A percentile compares a stretch with the other conserved stretches of the same genome.
Evolutionary conservation across 2,888 invertebrate genomes (phyloP).

Genomic region (Agriopis marginaria): DNA sequence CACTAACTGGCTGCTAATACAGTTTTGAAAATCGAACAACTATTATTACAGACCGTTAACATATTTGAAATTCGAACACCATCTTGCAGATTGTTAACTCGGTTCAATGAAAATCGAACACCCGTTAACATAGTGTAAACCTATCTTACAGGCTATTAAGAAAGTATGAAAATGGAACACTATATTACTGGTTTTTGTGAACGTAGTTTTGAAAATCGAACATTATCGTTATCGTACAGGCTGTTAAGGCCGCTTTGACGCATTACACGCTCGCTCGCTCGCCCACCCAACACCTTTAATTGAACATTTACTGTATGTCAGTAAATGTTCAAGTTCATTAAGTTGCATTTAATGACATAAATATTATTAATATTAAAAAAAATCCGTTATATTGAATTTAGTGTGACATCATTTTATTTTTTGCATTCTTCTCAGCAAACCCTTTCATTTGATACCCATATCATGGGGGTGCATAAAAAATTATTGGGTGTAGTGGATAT

Average conservation of each 20-base stretch:
- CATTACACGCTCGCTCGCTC: no score
- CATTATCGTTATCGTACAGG: constrained; percentile 12
- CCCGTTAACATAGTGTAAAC: not conserved
- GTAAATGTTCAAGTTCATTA: no score
- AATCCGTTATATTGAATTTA: no score
- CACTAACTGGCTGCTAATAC: constrained; percentile 13
- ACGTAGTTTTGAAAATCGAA: constrained; percentile 24
- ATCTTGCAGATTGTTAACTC: constrained; percentile 17
- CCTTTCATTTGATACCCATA: no score
- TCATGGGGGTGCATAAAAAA: no score
- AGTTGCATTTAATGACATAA: no score
- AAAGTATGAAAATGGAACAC: constrained; percentile 21
- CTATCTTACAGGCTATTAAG: constrained; percentile 6
- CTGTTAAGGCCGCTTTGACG: not conserved
- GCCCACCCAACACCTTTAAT: no score
- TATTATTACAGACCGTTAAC: constrained; percentile 9
- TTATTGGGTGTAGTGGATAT: no score
- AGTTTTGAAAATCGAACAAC: constrained; percentile 20
- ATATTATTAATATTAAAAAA: no score
- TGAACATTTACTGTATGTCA: no score
- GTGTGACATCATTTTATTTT: no score
- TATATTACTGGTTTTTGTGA: constrained; percentile 10
- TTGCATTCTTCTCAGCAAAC: no score
- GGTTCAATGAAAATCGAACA: constrained; percentile 22
- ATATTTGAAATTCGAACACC: constrained; percentile 20